Evolutionary conservation across 2,797 vertebrate species (phyloP), one percentile per base, ranked within the genome.

Genomic region (Myotis findleyi): DNA sequence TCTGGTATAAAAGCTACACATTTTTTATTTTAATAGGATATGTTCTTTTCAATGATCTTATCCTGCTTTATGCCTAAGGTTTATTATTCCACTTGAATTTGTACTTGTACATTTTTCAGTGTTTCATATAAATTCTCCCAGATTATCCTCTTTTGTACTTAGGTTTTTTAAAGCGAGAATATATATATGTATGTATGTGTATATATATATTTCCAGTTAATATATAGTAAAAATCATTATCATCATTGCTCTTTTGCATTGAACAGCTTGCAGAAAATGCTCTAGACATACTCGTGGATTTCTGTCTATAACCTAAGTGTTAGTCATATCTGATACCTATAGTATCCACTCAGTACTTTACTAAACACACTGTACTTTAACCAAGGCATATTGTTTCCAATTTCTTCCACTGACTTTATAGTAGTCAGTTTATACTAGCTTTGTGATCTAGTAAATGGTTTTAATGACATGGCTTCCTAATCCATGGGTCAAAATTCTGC

Each of bases 11-110:
- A 95, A 80, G n/a, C 30, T 91, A 21, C 51, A 73, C 21, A 17
- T n/a, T 91, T 95, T 93, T 97, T 75, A 84, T 47, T 83, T 93
- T 84, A 89, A 73, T 93, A 51, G 14, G 38, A 73, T 91, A 81
- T 76, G 10, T 93, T 95, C 71, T 94, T 96, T 96, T 83, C 57
- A 68, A 20, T 87, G 59, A 81, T 17, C 47, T 95, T 82, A 83
- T 76, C 2, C 8, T 95, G 38, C 69, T 80, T 13, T 62, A 57
- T 85, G 25, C 64, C 38, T 92, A 88, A 90, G 5, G 68, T 92
- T 77, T 96, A 75, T 88, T 94, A 18, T 88, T 85, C 38, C 20
- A 83, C 82, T 92, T 90, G 62, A 69, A 38, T 94, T 96, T 94
- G 18, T 55, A 68, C 36, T 89, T 95, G 87, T 80, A 93, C 12